Evolutionary conservation across 2,113 vertebrate species (phyloP).

Genomic region (Spilogale gracilis): DNA sequence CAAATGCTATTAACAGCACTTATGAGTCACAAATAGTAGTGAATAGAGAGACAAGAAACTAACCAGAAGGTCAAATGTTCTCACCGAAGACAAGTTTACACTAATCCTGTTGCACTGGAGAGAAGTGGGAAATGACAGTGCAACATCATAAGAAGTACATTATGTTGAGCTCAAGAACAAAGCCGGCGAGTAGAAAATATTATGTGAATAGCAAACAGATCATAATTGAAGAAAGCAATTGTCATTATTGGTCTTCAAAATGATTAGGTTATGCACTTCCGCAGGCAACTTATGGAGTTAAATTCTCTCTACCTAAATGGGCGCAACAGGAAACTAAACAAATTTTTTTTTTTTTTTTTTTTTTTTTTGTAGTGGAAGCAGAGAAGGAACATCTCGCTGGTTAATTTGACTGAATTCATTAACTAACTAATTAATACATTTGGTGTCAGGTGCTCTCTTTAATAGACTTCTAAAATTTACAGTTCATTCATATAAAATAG

Average conservation of each 20-base stretch:
- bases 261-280: neutral
- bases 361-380: neutral
- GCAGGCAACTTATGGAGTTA: neutral
- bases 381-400: neutral
- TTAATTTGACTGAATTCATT: neutral
- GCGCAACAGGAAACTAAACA: neutral
- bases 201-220: neutral
- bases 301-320: slow-evolving; percentile 1
- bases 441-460: neutral
- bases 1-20: slow-evolving; percentile 38
- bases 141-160: neutral
- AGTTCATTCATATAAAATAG: neutral
- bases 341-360: slow-evolving; percentile 19
- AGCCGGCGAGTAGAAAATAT: neutral
- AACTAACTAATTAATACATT: neutral
- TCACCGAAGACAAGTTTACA: slow-evolving; percentile 17
- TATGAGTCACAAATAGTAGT: slow-evolving; percentile 26
- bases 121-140: neutral
- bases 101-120: neutral
- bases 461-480: neutral
- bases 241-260: neutral
- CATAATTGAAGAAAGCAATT: neutral
- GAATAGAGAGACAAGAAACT: slow-evolving; percentile 4
- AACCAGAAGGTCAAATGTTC: slow-evolving; percentile 43
- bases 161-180: slow-evolving; percentile 41